Evolutionary conservation across 1,140 invertebrate genomes (phyloP).

Genomic region (Brachionus paranguensis): DNA sequence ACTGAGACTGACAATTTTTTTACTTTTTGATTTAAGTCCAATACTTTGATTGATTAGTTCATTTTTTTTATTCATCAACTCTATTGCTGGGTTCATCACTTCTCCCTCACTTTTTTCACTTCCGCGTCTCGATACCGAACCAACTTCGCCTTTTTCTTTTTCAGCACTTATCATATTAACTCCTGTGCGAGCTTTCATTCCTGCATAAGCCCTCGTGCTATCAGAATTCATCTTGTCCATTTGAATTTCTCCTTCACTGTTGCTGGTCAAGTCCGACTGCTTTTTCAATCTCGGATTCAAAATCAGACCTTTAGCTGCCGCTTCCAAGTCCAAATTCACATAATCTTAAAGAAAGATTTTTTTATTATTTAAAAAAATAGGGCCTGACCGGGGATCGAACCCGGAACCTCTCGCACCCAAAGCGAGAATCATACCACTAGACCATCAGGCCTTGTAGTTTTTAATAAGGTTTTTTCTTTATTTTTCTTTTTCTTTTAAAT

Average conservation of each 20-base stretch:
- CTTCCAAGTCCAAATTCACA: constrained; percentile 22
- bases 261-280: background rate
- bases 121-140: background rate
- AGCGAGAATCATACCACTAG: background rate
- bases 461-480: too few species aligned
- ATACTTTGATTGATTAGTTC: background rate
- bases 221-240: background rate
- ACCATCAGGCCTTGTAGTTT: background rate
- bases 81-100: background rate
- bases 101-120: constrained; percentile 35
- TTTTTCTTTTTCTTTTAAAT: too few species aligned
- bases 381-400: background rate
- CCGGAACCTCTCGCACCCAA: background rate
- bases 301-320: background rate
- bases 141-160: constrained; percentile 16
- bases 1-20: constrained; percentile 19
- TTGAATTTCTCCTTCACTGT: constrained; percentile 25
- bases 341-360: background rate
- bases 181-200: background rate
- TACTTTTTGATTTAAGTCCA: background rate
- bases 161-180: background rate
- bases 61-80: background rate
- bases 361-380: background rate
- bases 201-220: background rate
- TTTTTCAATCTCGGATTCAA: constrained; percentile 17